phyloP scores from a whole-genome alignment of 1,140 invertebrate species.

The Chironomus striatipennis region DNA sequence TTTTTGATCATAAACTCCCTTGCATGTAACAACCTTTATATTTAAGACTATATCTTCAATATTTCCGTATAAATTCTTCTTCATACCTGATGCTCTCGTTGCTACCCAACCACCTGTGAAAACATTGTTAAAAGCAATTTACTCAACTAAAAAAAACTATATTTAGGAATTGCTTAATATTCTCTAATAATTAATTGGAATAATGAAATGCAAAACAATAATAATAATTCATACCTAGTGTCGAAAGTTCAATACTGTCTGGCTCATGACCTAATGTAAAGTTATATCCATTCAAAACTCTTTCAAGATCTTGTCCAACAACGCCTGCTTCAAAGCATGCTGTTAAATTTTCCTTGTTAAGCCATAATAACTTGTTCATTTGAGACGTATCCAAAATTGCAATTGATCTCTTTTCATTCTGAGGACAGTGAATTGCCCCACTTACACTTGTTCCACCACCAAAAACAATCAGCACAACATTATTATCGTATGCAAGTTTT shows the following conservation, averaged over 20 bases:
- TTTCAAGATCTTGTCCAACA: slow-evolving; percentile 57
- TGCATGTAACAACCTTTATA: slow-evolving; percentile 55
- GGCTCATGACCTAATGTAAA: slow-evolving; percentile 58
- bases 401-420: slow-evolving; percentile 52
- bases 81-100: slow-evolving; percentile 69
- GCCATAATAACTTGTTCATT: slow-evolving; percentile 59
- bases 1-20: slow-evolving; percentile 51
- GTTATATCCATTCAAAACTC: slow-evolving; percentile 40
- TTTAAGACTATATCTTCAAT: slow-evolving; percentile 63
- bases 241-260: slow-evolving; percentile 67
- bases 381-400: slow-evolving; percentile 60
- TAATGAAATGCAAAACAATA: not conserved
- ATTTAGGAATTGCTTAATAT: no score
- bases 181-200: not conserved
- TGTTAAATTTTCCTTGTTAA: slow-evolving; percentile 58
- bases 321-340: slow-evolving; percentile 55
- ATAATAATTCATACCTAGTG: slow-evolving; percentile 41
- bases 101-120: slow-evolving; percentile 57
- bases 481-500: slow-evolving; percentile 45
- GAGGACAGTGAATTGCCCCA: slow-evolving; percentile 53
- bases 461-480: slow-evolving; percentile 61
- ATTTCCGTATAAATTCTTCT: slow-evolving; percentile 70
- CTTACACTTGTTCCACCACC: slow-evolving; percentile 66
- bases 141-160: no score
- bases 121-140: not conserved